Evolutionary conservation across 2,888 invertebrate species (phyloP), one percentile per base, ranked within the genome.

Genomic region (Aleiodes testaceus): DNA sequence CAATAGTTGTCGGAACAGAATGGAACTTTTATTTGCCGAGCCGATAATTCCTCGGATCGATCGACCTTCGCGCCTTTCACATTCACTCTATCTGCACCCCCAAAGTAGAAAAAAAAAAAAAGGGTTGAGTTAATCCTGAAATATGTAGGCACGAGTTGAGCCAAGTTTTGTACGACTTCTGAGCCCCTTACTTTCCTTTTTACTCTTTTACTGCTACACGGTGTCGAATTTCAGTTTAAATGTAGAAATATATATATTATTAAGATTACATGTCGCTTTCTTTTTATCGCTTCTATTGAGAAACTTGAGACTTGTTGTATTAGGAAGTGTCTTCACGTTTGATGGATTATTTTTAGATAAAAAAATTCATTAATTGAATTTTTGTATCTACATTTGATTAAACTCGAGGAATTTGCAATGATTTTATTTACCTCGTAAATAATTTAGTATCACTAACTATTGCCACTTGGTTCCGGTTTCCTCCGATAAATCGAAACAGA

Each of bases 401-500:
- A 36, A 59, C 14, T 36, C 42, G 18, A 18, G 42, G n/a, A 16
- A 30, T 45, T 16, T 16, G 11, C 26, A 45, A 65, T 45, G 53
- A 47, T 70, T 63, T 45, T 61, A 52, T 22, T 55, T 16, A 53
- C 65, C 66, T 66, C 59, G 44, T 53, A 72, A 73, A 73, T 67
- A 63, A 67, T 76, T 75, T 9, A 2, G 73, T 77, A 76, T 72
- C 70, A 75, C 74, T 72, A 74, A 73, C 79, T 81, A 79, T 81
- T 80, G 22, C 70, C 59, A 70, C 72, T 81, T 81, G 85, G 84
- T 85, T 86, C 82, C 84, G 84, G 84, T 87, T 87, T 85, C 86
- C 76, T 66, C 84, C 86, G 84, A 86, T 86, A 86, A 86, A 87
- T 87, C 86, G 87, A 86, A 87, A 86, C 84, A 78, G 79, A 72